phyloP scores from a whole-genome alignment of 2,888 invertebrate genomes.

The Macroteleia sp. region DNA sequence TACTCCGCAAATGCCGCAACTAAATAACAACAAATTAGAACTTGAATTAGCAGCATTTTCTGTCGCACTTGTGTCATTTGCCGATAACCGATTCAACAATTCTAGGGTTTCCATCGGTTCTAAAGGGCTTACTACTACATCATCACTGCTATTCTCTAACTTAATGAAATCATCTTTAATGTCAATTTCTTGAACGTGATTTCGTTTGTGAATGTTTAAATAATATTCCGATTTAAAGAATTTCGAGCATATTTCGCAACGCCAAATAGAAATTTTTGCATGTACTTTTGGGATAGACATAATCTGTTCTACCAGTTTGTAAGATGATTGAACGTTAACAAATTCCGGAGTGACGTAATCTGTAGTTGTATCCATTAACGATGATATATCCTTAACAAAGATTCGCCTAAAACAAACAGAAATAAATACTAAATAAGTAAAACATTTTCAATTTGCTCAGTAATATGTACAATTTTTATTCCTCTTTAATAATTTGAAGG shows the following conservation, averaged over 20 bases:
- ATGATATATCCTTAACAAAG: slow-evolving; percentile 52
- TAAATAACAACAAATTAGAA: no score
- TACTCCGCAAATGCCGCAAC: slow-evolving; percentile 39
- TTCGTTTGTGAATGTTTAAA: slow-evolving; percentile 46
- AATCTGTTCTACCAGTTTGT: neutral
- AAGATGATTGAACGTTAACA: neutral
- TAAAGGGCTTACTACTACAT: no score
- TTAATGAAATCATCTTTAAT: no score
- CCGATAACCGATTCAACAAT: no score
- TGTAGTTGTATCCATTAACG: slow-evolving; percentile 19
- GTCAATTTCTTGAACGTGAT: no score
- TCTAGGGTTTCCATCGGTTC: neutral
- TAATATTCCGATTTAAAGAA: slow-evolving; percentile 33
- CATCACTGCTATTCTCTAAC: no score
- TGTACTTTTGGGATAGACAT: neutral
- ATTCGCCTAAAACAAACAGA: slow-evolving; percentile 57
- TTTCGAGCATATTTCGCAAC: slow-evolving; percentile 38
- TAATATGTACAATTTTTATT: no score
- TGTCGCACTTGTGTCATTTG: no score
- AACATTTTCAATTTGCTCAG: no score
- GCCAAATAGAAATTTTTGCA: slow-evolving; percentile 38
- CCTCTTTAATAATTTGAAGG: no score
- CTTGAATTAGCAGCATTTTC: no score
- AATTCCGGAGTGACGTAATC: neutral
- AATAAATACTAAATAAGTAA: no score